Evolutionary conservation across 2,888 invertebrate genomes (phyloP).

Genomic region (Vandiemenella viatica): DNA sequence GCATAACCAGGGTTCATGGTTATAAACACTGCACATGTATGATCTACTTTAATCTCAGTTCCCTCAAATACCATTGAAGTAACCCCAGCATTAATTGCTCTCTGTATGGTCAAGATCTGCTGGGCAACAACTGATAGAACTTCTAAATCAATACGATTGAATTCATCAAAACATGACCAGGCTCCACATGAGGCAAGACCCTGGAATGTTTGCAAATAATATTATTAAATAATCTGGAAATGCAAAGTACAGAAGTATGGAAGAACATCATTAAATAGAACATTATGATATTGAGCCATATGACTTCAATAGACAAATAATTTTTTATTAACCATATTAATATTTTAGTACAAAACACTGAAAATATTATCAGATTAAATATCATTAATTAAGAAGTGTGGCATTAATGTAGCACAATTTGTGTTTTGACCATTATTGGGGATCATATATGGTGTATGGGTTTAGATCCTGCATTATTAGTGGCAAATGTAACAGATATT

Average conservation of each 20-base stretch:
- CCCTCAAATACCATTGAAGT: conserved; percentile 78
- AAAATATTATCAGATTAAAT: too few species aligned
- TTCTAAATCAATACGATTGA: conserved; percentile 87
- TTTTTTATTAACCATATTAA: too few species aligned
- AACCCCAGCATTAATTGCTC: conserved; percentile 65
- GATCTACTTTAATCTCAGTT: conserved; percentile 67
- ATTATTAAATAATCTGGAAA: neutral
- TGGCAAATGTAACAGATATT: too few species aligned
- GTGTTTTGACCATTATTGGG: too few species aligned
- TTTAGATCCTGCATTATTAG: too few species aligned
- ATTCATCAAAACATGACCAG: conserved; percentile 94
- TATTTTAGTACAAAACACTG: too few species aligned
- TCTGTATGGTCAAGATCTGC: conserved; percentile 85
- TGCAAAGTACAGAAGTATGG: too few species aligned
- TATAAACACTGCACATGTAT: conserved; percentile 81
- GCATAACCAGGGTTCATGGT: conserved; percentile 95
- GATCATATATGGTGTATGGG: too few species aligned
- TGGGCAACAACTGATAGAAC: conserved; percentile 83
- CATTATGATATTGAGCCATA: neutral
- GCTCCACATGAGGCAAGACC: conserved; percentile 87
- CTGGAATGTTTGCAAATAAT: conserved; percentile 28
- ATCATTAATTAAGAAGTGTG: too few species aligned
- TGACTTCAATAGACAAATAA: neutral
- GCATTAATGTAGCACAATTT: too few species aligned
- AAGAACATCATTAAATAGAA: too few species aligned